A percentile compares a stretch with the other conserved stretches of the same genome.
Conservation (phyloP, 23 tunicate genomes). For the Aplidium turbinatum region DNA sequence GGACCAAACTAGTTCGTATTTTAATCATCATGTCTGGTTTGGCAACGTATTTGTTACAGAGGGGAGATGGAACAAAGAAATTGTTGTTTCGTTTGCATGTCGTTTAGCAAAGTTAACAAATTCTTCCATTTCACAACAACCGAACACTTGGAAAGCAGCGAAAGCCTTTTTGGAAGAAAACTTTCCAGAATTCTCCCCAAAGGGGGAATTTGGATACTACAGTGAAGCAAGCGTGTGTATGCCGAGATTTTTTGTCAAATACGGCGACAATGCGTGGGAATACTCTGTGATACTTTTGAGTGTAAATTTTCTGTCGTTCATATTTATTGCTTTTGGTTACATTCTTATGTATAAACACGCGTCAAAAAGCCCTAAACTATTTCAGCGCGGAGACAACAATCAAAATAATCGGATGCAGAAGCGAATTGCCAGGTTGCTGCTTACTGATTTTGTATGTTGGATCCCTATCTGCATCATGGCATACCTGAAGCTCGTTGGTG, state of each 20-base stretch:
- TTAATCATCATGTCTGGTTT: conserved; percentile 21
- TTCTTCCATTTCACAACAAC: not conserved
- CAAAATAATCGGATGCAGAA: conserved; percentile 27
- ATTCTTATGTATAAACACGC: conserved; percentile 12
- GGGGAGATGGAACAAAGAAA: not conserved
- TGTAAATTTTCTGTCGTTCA: conserved; percentile 25
- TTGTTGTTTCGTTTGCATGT: conserved; percentile 8
- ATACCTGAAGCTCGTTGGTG: conserved; percentile 15
- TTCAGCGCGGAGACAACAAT: not conserved
- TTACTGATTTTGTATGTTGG: conserved; percentile 60
- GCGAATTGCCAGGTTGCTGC: conserved; percentile 33
- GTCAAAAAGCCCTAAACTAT: not conserved
- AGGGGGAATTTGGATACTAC: conserved; percentile 46
- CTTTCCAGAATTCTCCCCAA: conserved; percentile 1
- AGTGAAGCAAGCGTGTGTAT: conserved; percentile 56
- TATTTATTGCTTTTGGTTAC: conserved; percentile 36
- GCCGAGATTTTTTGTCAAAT: conserved; percentile 35
- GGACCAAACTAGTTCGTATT: not conserved
- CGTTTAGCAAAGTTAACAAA: conserved; percentile 2
- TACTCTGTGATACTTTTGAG: conserved; percentile 21
- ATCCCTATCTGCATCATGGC: conserved; percentile 57
- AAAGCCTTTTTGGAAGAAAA: not conserved
- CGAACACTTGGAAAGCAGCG: not conserved
- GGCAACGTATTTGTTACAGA: not conserved
- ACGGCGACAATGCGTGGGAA: conserved; percentile 39